These are phyloP conservation scores for Bilobella aurantiaca DNA, from an alignment of 1,140 invertebrate genomes.

Conservation along the genomic window DNA sequence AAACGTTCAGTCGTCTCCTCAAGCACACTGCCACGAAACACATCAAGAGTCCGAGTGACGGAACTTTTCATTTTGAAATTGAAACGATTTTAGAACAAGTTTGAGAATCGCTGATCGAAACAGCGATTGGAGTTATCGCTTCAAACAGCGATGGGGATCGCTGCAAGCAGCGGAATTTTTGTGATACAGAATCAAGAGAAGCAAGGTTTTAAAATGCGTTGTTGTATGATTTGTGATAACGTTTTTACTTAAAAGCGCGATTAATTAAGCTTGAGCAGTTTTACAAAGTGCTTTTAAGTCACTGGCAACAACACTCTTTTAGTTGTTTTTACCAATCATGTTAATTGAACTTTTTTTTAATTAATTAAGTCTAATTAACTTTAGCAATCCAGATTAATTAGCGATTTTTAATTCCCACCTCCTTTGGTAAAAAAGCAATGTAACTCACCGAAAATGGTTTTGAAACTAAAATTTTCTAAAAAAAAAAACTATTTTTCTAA, in stretches of 20 bases:
- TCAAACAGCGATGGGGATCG: too few species aligned
- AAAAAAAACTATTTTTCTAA: too few species aligned
- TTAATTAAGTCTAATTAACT: too few species aligned
- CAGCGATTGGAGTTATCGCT: neutral
- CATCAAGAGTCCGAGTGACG: neutral
- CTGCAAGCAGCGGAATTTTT: too few species aligned
- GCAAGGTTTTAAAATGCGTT: neutral
- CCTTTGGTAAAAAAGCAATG: too few species aligned
- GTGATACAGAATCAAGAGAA: neutral
- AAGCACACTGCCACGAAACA: neutral
- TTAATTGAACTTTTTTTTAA: too few species aligned
- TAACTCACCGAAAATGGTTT: too few species aligned
- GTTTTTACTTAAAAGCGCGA: neutral
- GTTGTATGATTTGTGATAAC: neutral
- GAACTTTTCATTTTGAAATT: neutral
- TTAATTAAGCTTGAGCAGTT: neutral
- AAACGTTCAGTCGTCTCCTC: neutral
- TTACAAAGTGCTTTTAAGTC: neutral
- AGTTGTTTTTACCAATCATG: neutral
- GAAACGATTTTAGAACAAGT: neutral
- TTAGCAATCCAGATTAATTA: too few species aligned
- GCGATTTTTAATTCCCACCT: too few species aligned
- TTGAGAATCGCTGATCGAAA: neutral
- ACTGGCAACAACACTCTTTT: neutral
- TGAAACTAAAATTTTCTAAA: too few species aligned